Conservation (phyloP, 2,797 vertebrate species). For the Florisuga fusca region DNA sequence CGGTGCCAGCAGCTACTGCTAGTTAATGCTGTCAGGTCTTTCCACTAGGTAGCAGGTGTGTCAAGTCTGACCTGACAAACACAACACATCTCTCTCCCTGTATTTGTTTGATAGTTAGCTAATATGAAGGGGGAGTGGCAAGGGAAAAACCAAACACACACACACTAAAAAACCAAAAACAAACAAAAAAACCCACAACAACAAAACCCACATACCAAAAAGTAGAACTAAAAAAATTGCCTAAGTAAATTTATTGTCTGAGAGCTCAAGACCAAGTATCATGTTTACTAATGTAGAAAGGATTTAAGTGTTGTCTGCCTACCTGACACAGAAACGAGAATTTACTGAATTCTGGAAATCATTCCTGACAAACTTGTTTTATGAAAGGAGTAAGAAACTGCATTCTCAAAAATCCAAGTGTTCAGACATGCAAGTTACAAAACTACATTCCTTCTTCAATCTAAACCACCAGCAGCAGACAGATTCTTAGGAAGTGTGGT, state of each 20-base stretch:
- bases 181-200: too few species aligned
- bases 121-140: too few species aligned
- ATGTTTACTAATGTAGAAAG: background rate
- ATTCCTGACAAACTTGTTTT: background rate
- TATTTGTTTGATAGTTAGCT: background rate
- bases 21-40: background rate
- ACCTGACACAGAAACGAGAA: background rate
- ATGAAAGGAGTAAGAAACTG: background rate
- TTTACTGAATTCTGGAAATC: background rate
- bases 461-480: background rate
- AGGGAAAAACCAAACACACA: too few species aligned
- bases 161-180: too few species aligned
- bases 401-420: background rate
- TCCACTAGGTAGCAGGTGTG: background rate
- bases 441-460: background rate
- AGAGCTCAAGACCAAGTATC: background rate
- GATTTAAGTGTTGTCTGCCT: background rate
- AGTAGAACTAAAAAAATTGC: background rate
- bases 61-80: background rate
- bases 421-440: background rate
- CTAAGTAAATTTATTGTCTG: background rate
- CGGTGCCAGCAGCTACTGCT: background rate
- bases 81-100: background rate
- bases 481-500: background rate
- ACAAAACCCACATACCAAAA: background rate